A percentile compares a stretch with the other conserved stretches of the same genome.
Conservation (phyloP, 2,113 vertebrate species). For the Pelvicachromis taeniatus region DNA sequence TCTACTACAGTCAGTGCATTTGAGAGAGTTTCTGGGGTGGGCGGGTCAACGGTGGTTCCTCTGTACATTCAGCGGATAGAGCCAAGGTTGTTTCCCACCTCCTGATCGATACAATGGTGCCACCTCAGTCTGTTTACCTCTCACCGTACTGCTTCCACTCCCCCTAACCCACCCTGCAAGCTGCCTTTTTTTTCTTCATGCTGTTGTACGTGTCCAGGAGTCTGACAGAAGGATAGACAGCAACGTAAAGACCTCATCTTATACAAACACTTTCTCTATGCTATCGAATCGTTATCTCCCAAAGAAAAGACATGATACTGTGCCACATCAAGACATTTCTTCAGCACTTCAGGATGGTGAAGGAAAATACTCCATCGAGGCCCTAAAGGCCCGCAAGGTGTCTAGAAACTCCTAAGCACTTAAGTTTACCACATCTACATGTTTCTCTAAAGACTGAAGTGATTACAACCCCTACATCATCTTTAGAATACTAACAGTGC, state of each 20-base stretch:
- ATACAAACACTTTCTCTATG: slow-evolving; percentile 50
- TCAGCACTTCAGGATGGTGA: slow-evolving; percentile 54
- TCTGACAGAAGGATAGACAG: slow-evolving; percentile 40
- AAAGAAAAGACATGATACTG: slow-evolving; percentile 35
- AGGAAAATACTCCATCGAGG: slow-evolving; percentile 35
- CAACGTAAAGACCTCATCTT: slow-evolving; percentile 58
- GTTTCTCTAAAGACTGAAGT: slow-evolving; percentile 51
- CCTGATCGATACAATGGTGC: neutral
- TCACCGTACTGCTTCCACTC: slow-evolving; percentile 10
- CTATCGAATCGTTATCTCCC: slow-evolving; percentile 45
- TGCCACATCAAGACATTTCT: slow-evolving; percentile 52
- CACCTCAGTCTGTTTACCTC: slow-evolving; percentile 21
- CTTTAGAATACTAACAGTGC: slow-evolving; percentile 58
- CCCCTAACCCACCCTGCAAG: slow-evolving; percentile 40
- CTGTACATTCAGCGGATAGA: slow-evolving; percentile 71
- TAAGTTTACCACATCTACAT: slow-evolving; percentile 54
- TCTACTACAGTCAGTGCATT: slow-evolving; percentile 60
- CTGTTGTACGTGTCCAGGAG: slow-evolving; percentile 33
- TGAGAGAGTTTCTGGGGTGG: slow-evolving; percentile 37
- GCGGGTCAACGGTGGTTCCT: slow-evolving; percentile 55
- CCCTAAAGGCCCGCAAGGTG: slow-evolving; percentile 46
- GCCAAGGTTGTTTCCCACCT: slow-evolving; percentile 33
- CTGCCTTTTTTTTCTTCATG: slow-evolving; percentile 55
- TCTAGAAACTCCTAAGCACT: slow-evolving; percentile 59
- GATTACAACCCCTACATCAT: slow-evolving; percentile 45